Evolutionary conservation across 2,888 invertebrate species (phyloP), one percentile per base, ranked within the genome.

Genomic region (Drosophila anceps): DNA sequence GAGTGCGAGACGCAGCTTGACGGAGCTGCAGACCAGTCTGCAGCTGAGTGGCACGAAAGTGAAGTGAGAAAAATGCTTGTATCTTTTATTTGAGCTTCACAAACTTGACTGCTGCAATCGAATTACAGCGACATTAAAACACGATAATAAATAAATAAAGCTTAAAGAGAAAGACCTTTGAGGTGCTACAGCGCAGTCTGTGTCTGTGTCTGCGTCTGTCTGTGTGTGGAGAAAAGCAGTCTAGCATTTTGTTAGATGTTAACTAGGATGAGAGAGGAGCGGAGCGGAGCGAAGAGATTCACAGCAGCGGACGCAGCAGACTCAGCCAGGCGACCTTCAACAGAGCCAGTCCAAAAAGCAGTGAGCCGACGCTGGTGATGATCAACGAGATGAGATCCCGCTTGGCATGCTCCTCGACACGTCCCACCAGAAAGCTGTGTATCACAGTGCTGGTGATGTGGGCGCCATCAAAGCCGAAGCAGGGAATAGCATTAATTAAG

Each of bases 391-490:
- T 93, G 41, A 95, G 94, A 91, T 94, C 95, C 88, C 95, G 94
- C 92, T 92, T 94, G 88, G 94, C 94, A 91, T 94, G 94, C 92
- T 92, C 95, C 90, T 93, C 92, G 71, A 94, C 91, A 33, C 93
- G 92, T 50, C 93, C 93, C 65, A 92, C 90, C 63, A 95, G 91
- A 75, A 95, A 92, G 77, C 95, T 93, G 91, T 95, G 95, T 70
- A 95, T 94, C 57, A 97, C 93, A 73, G 95, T 95, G 87, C 95
- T 95, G 51, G 96, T 94, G 84, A 99, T 98, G 92, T 97, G 96
- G 91, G 98, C 97, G 0, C 99, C 99, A 93, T 99, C 99, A 91
- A 98, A 96, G 73, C 96, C 97, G 91, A 97, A 96, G 92, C 98
- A 98, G 0, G 99, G 99, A 69, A 99, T 95, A 9, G 98, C 95